These are phyloP conservation scores for Amphibalanus amphitrite DNA, from an alignment of 1,140 invertebrate genomes.

Conservation along the genomic window DNA sequence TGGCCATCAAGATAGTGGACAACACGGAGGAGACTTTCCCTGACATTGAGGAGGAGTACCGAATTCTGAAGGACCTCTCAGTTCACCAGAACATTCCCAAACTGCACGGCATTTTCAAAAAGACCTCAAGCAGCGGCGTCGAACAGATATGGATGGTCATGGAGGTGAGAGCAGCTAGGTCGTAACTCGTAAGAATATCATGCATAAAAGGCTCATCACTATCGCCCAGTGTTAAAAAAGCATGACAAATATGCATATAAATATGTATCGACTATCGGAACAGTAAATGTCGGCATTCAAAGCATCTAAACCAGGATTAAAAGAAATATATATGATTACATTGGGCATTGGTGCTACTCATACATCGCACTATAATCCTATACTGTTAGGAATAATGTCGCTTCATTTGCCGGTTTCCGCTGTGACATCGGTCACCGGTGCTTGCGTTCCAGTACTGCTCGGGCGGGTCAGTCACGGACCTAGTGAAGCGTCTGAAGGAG, in stretches of 20 bases:
- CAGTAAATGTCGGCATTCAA: background rate
- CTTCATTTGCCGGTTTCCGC: too few relatives aligned
- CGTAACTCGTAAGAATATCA: background rate
- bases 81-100: conserved; percentile 56
- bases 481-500: conserved; percentile 35
- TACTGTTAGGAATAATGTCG: background rate
- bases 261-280: background rate
- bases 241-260: background rate
- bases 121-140: conserved; percentile 39
- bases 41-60: conserved; percentile 67
- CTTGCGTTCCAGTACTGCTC: conserved; percentile 38
- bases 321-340: background rate
- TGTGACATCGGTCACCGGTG: too few relatives aligned
- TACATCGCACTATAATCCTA: too few relatives aligned
- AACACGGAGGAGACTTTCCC: conserved; percentile 67
- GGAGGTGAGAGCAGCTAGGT: conserved; percentile 37
- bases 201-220: background rate
- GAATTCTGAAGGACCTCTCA: conserved; percentile 51
- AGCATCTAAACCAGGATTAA: background rate
- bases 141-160: conserved; percentile 73
- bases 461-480: conserved; percentile 60
- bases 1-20: conserved; percentile 64
- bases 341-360: too few relatives aligned
- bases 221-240: background rate
- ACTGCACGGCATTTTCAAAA: conserved; percentile 58